A percentile compares a stretch with the other conserved stretches of the same genome.
These are phyloP conservation scores for Thymallus thymallus DNA, from an alignment of 2,113 vertebrate species.

Conservation along the genomic window DNA sequence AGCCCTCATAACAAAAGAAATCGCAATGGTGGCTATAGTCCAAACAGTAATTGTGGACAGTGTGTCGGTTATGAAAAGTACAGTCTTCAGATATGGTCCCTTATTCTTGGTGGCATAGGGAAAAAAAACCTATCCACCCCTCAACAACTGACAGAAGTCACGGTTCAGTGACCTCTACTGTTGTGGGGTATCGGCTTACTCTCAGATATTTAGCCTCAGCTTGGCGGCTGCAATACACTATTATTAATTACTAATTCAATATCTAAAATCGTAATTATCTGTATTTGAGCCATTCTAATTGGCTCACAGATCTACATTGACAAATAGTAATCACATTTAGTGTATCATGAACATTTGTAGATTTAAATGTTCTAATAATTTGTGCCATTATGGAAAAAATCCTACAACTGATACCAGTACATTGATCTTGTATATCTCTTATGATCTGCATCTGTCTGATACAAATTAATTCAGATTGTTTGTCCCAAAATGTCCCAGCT, in stretches of 20 bases:
- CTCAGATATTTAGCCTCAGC: background rate
- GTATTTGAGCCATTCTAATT: too few relatives aligned
- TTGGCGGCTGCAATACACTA: background rate
- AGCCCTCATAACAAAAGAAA: slow-evolving; percentile 31
- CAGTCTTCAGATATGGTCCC: background rate
- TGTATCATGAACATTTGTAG: background rate
- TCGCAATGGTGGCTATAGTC: slow-evolving; percentile 7
- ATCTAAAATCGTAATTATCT: background rate
- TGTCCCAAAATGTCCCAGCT: background rate
- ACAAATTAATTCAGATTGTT: background rate
- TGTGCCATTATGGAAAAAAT: too few relatives aligned
- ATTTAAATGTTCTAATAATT: background rate
- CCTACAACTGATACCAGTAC: too few relatives aligned
- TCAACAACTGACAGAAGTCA: slow-evolving; percentile 21
- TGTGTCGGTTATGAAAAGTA: background rate
- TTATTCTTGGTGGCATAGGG: background rate
- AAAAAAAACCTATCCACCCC: background rate
- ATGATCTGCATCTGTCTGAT: background rate
- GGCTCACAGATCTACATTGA: background rate
- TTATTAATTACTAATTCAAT: background rate
- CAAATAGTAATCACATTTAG: background rate
- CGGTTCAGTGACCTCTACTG: slow-evolving; percentile 23
- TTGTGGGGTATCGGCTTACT: slow-evolving; percentile 9
- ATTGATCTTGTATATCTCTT: background rate
- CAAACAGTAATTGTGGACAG: background rate